These are phyloP conservation scores for Lepus oiostolus DNA, from an alignment of 2,797 vertebrate genomes.

Conservation along the genomic window DNA sequence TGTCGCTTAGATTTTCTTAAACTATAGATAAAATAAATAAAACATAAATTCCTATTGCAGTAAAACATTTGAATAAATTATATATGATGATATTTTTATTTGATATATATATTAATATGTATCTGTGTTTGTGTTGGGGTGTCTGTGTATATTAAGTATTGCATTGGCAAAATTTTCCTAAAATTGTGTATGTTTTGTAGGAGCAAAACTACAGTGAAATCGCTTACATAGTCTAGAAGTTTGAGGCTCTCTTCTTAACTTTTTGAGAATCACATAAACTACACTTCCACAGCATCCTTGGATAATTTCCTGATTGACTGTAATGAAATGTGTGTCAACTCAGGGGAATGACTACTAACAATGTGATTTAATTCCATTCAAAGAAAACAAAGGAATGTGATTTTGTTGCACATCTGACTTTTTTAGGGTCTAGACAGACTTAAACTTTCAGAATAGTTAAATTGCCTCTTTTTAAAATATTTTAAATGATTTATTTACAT, in stretches of 20 bases:
- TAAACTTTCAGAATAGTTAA: neutral
- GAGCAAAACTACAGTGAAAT: neutral
- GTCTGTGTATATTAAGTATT: neutral
- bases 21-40: neutral
- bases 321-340: neutral
- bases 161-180: neutral
- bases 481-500: too few species aligned
- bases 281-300: neutral
- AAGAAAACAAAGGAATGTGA: neutral
- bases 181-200: neutral
- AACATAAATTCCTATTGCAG: neutral
- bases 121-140: too few species aligned
- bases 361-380: constrained; percentile 37
- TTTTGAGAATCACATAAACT: neutral
- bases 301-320: neutral
- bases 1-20: neutral
- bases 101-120: too few species aligned
- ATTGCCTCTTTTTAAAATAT: neutral
- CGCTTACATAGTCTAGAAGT: neutral
- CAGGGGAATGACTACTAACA: accelerated
- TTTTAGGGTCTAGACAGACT: neutral
- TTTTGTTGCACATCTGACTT: neutral
- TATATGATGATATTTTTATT: too few species aligned
- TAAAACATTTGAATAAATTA: neutral
- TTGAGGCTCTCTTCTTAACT: neutral